Percentiles rank a stretch among this genome's conserved stretches.
These are phyloP conservation scores for Synergus itoensis DNA, from an alignment of 2,888 invertebrate species.

Conservation along the genomic window DNA sequence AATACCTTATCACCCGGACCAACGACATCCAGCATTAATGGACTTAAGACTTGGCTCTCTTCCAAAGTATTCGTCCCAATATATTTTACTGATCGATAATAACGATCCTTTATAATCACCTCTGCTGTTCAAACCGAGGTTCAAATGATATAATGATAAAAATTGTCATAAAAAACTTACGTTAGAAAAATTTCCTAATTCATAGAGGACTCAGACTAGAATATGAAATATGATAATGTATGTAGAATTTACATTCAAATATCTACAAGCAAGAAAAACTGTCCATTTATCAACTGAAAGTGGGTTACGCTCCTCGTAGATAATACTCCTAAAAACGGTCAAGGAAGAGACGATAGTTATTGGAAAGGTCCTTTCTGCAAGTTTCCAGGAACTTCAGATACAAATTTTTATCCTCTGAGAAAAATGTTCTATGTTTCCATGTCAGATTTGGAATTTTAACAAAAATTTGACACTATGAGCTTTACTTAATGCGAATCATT, in stretches of 20 bases:
- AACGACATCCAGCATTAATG: conserved; percentile 29
- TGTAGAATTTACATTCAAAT: not conserved
- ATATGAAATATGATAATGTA: no score
- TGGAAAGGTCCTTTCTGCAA: not conserved
- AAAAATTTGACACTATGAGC: not conserved
- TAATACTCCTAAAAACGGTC: not conserved
- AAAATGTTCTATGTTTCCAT: not conserved
- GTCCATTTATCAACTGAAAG: conserved; percentile 7
- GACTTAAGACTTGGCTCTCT: not conserved
- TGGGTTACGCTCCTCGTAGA: conserved; percentile 9
- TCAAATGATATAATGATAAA: not conserved
- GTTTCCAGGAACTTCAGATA: not conserved
- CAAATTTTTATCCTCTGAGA: not conserved
- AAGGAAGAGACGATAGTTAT: not conserved
- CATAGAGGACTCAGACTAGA: no score
- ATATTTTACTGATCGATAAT: not conserved
- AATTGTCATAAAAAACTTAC: not conserved
- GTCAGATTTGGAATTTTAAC: not conserved
- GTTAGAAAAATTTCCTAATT: not conserved
- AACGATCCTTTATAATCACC: not conserved
- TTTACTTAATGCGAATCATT: not conserved
- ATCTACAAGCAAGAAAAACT: not conserved
- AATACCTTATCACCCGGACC: conserved; percentile 59
- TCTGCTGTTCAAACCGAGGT: not conserved
- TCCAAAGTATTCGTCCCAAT: not conserved